These are phyloP conservation scores for Ceraclea dissimilis DNA, from an alignment of 2,888 invertebrate genomes.

Conservation along the genomic window DNA sequence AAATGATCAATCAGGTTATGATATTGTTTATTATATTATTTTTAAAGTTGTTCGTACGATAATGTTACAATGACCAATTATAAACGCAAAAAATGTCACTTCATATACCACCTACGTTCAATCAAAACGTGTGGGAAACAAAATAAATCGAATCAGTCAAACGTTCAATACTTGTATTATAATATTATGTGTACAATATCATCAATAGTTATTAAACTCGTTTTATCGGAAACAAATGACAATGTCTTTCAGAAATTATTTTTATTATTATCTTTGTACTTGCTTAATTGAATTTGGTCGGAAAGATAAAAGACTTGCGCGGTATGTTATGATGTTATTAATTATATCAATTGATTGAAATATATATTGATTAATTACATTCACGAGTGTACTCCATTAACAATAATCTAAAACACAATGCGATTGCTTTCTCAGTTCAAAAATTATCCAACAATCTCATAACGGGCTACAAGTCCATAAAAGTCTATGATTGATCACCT, in stretches of 20 bases:
- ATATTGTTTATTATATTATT: too few relatives aligned
- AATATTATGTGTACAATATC: too few relatives aligned
- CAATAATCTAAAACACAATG: conserved; percentile 10
- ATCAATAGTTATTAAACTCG: neutral
- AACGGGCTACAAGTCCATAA: conserved; percentile 12
- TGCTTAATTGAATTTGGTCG: conserved; percentile 11
- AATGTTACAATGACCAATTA: conserved; percentile 20
- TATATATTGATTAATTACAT: conserved; percentile 14
- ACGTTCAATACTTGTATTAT: too few relatives aligned
- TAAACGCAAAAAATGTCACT: conserved; percentile 23
- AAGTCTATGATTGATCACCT: conserved; percentile 14
- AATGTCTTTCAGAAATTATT: neutral
- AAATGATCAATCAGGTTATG: conserved; percentile 17
- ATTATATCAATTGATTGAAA: conserved; percentile 15
- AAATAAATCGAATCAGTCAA: neutral
- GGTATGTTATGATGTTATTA: conserved; percentile 9
- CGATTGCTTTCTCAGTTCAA: conserved; percentile 9
- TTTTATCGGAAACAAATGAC: neutral
- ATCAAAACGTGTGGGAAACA: conserved; percentile 10
- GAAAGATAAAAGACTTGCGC: conserved; percentile 5
- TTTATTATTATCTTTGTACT: neutral
- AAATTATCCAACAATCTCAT: conserved; percentile 14
- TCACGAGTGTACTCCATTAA: conserved; percentile 12
- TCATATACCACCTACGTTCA: conserved; percentile 12
- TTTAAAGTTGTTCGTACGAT: conserved; percentile 1